phyloP scores from a whole-genome alignment of 2,888 invertebrate species.

The Hydraecia micacea region DNA sequence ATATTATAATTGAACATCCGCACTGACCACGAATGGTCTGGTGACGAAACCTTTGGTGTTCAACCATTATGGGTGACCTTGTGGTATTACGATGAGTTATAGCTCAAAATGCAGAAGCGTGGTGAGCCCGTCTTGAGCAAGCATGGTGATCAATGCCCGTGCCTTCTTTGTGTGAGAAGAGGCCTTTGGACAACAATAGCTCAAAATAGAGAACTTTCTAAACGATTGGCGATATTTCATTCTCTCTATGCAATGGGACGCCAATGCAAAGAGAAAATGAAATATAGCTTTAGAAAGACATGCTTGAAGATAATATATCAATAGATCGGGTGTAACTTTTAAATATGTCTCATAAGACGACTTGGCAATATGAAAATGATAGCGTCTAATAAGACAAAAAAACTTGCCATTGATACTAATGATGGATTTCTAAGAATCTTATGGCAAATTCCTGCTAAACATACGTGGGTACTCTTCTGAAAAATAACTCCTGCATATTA shows the following conservation, averaged over 20 bases:
- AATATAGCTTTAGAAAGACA: neutral
- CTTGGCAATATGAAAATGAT: neutral
- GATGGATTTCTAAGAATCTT: neutral
- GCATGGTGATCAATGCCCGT: neutral
- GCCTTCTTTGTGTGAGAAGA: neutral
- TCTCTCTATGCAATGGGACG: neutral
- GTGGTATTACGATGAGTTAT: neutral
- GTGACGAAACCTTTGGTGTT: constrained; percentile 8
- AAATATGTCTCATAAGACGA: no score
- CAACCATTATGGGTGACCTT: neutral
- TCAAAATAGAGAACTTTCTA: neutral
- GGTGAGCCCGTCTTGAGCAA: neutral
- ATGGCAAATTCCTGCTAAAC: no score
- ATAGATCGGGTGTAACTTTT: neutral
- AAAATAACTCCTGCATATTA: neutral
- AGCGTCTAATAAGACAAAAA: neutral
- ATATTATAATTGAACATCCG: constrained; percentile 56
- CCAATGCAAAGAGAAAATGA: neutral
- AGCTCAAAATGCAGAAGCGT: neutral
- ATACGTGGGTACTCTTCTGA: neutral
- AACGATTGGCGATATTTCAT: neutral
- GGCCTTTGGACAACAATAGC: neutral
- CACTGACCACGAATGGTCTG: neutral
- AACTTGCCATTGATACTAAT: neutral
- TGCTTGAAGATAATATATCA: neutral